Percentiles rank a stretch among this genome's conserved stretches.
Conservation (phyloP, 2,797 vertebrate genomes). For the Microcaecilia unicolor region DNA sequence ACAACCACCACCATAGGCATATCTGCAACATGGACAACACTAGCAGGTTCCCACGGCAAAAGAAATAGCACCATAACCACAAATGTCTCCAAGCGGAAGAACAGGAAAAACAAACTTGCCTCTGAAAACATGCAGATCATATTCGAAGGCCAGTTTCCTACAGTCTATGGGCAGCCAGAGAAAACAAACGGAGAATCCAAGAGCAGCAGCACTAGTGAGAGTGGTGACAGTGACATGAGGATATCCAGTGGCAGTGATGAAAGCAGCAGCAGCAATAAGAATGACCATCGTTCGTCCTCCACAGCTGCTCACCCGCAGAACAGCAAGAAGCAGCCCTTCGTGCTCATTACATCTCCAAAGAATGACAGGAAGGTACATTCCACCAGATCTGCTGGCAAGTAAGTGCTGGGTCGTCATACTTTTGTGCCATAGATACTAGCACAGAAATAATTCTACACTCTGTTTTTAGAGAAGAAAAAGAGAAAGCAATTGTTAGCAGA, state of each 20-base stretch:
- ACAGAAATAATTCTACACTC: too few relatives aligned
- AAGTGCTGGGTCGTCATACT: too few relatives aligned
- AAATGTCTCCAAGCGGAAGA: constrained; percentile 66
- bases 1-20: constrained; percentile 71
- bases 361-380: constrained; percentile 79
- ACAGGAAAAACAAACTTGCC: constrained; percentile 66
- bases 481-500: too few relatives aligned
- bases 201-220: constrained; percentile 68
- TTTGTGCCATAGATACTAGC: too few relatives aligned
- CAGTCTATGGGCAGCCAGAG: constrained; percentile 60
- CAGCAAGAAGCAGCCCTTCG: constrained; percentile 81
- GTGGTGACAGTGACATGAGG: constrained; percentile 67
- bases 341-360: constrained; percentile 62
- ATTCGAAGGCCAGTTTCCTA: constrained; percentile 68
- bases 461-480: too few relatives aligned
- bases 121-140: constrained; percentile 63
- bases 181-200: constrained; percentile 65
- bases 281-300: constrained; percentile 64
- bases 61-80: constrained; percentile 68
- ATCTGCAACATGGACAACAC: constrained; percentile 66
- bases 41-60: constrained; percentile 65
- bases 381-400: constrained; percentile 65
- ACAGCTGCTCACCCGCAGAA: constrained; percentile 63
- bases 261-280: constrained; percentile 77
- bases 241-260: constrained; percentile 69